These are phyloP conservation scores for Ornithoptera priamus DNA, from an alignment of 2,888 invertebrate species.

Conservation along the genomic window DNA sequence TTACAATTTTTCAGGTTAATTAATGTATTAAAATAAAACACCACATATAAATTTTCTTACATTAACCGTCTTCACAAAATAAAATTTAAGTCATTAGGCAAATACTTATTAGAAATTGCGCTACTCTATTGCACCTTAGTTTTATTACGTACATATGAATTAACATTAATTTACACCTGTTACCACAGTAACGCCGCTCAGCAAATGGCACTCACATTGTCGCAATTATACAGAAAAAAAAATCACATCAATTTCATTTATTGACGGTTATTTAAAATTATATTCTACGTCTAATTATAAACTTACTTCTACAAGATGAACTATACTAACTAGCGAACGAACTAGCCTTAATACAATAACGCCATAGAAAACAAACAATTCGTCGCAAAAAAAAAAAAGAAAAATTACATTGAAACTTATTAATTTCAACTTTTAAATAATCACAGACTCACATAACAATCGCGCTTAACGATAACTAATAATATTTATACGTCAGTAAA, in stretches of 20 bases:
- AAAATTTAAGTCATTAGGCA: conserved; percentile 6
- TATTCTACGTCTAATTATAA: conserved; percentile 20
- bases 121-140: conserved; percentile 26
- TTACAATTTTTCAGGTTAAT: no score
- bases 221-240: conserved; percentile 10
- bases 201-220: conserved; percentile 29
- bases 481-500: not conserved
- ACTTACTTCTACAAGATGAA: conserved; percentile 2
- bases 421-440: conserved; percentile 8
- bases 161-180: not conserved
- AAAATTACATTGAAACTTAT: conserved; percentile 3
- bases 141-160: conserved; percentile 26
- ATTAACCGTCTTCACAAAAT: not conserved
- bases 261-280: conserved; percentile 8
- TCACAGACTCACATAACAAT: conserved; percentile 17
- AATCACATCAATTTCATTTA: conserved; percentile 1
- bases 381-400: not conserved
- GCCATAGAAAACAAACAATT: not conserved
- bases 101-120: conserved; percentile 15
- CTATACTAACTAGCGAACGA: conserved; percentile 24
- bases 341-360: conserved; percentile 14
- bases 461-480: not conserved
- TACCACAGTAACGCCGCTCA: conserved; percentile 18
- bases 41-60: not conserved
- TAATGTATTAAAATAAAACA: not conserved